phyloP scores from a whole-genome alignment of 2,888 invertebrate genomes.

The Eumacrocentrus americanus region DNA sequence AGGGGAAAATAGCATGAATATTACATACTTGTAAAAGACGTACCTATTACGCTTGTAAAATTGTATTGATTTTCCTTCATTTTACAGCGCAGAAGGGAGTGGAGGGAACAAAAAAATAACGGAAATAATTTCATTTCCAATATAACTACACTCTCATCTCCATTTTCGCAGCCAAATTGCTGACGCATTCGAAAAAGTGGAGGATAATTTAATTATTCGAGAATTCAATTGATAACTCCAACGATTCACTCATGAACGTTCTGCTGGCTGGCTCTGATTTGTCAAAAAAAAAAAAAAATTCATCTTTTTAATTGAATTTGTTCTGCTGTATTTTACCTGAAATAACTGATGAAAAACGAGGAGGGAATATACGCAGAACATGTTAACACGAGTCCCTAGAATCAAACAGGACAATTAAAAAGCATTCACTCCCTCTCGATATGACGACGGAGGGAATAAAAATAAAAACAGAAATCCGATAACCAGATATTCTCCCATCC shows the following conservation, averaged over 20 bases:
- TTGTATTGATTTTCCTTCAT: neutral
- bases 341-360: neutral
- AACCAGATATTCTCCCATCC: conserved; percentile 16
- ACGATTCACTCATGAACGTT: conserved; percentile 6
- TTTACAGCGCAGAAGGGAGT: neutral
- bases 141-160: neutral
- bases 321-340: neutral
- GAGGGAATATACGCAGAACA: neutral
- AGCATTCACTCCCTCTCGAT: conserved; percentile 1
- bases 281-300: neutral
- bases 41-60: no score
- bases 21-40: no score
- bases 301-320: neutral
- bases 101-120: neutral
- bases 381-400: conserved; percentile 11
- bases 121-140: neutral
- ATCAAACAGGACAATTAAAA: conserved; percentile 19
- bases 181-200: neutral
- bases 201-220: conserved; percentile 8
- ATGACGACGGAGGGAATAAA: neutral
- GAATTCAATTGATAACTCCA: conserved; percentile 3
- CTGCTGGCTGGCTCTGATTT: neutral
- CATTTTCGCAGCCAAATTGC: conserved; percentile 6
- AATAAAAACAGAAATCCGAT: conserved; percentile 13
- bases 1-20: no score